Base-by-base conservation (phyloP, 2,797 vertebrate genomes). In the Cynodonichthys magdalenae region DNA sequence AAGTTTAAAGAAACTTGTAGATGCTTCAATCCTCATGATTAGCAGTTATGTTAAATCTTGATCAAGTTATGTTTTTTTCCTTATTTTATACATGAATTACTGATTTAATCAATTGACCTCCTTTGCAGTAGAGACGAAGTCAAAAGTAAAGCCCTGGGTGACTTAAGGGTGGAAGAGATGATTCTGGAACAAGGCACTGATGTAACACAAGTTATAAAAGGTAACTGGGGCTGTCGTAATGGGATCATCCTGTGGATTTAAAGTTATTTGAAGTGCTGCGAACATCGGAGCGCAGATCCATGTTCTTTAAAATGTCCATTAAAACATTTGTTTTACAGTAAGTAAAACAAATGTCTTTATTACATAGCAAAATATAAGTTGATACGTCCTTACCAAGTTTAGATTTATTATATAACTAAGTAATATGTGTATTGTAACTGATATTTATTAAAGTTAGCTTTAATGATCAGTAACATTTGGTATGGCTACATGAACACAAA, bases 181-280 rank as follows among this genome's bases (percentile, higher is more conserved):
- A 63, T 80, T 67, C 63, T 71, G 34, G 75, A 67, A 72, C 50
- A 34, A 67, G 70, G 27, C 29, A 50, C 46, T 93, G 90, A 93
- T 91, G 90, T 92, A 92, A 93, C 81, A 66, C 65, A 44, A 12
- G 87, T 79, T 88, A 85, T 83, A 91, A 86, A 54, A 71, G 86
- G 89, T 85, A 93, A 93, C 57, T 91, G 80, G 92, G 86, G 90
- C 91, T 91, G 74, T 66, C 54, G 73, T 94, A 94, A 94, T 91
- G 69, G 78, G 93, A 93, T 94, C 82, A 93, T 74, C 86, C 84
- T 45, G 61, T 75, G 89, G 92, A 90, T 88, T 93, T 90, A 87
- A 63, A 64, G 83, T 87, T 91, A 91, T 91, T 90, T 87, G 70
- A 80, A 90, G 86, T 70, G 41, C 51, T 28, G 24, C 3, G 27